Conservation (phyloP, 2,113 vertebrate genomes). For the Lycocorax pyrrhopterus region DNA sequence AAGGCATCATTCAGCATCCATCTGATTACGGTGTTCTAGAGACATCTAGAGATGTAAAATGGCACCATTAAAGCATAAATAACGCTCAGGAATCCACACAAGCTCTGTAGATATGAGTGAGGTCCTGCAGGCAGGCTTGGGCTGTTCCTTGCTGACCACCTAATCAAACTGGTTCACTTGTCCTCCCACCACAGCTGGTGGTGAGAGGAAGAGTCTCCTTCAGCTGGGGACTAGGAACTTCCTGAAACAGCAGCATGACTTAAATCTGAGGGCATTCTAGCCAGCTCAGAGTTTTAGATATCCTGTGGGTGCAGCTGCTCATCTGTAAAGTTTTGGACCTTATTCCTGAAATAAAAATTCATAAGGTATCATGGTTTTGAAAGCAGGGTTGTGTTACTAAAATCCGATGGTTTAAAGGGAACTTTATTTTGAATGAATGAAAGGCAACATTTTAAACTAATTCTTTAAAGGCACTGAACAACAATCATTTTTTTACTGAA, state of each 20-base stretch:
- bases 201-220: neutral
- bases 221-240: neutral
- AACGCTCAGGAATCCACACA: neutral
- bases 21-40: neutral
- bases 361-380: neutral
- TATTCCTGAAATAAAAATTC: neutral
- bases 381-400: neutral
- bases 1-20: neutral
- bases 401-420: neutral
- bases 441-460: neutral
- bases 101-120: neutral
- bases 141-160: neutral
- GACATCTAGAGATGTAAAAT: neutral
- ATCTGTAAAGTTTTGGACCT: neutral
- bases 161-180: neutral
- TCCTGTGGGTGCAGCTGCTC: neutral
- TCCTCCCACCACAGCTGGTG: neutral
- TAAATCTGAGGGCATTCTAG: neutral
- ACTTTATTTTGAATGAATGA: neutral
- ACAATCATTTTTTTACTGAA: neutral
- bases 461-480: neutral
- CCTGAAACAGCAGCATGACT: neutral
- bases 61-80: neutral
- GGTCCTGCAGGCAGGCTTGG: neutral
- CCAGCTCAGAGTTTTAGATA: neutral